Percentiles rank a stretch among this genome's conserved stretches.
phyloP scores from a whole-genome alignment of 2,113 vertebrate species.

The Phalacrocorax brasilianus region DNA sequence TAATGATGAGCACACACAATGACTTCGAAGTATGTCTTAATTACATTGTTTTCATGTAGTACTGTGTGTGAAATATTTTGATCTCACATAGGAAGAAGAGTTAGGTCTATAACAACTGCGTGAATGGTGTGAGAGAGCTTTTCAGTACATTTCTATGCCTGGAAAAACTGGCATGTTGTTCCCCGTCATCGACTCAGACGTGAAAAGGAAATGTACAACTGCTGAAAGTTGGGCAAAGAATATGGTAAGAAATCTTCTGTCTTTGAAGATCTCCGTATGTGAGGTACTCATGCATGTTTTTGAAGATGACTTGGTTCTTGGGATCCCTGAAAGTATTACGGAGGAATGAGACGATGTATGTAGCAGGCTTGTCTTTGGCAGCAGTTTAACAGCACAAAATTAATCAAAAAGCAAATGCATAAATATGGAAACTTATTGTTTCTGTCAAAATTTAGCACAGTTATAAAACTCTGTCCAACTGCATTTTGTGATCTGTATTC shows the following conservation, averaged over 20 bases:
- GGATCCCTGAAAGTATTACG: not conserved
- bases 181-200: not conserved
- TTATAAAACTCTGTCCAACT: not conserved
- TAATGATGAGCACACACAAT: not conserved
- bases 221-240: slow-evolving; percentile 38
- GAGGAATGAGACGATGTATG: not conserved
- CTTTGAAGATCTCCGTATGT: slow-evolving; percentile 27
- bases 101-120: not conserved
- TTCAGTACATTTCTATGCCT: not conserved
- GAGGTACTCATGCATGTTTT: not conserved
- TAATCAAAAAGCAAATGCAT: not conserved
- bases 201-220: slow-evolving; percentile 24
- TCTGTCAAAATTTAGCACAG: not conserved
- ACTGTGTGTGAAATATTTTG: slow-evolving; percentile 27
- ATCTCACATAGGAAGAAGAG: not conserved
- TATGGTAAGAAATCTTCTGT: not conserved
- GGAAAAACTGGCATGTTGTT: not conserved
- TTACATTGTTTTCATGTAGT: not conserved
- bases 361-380: not conserved
- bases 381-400: not conserved
- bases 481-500: not conserved
- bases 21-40: not conserved
- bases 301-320: not conserved
- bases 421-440: not conserved
- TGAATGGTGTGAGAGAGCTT: not conserved